Evolutionary conservation across 2,797 vertebrate species (phyloP).

Genomic region (Hephaestus fuliginosus): DNA sequence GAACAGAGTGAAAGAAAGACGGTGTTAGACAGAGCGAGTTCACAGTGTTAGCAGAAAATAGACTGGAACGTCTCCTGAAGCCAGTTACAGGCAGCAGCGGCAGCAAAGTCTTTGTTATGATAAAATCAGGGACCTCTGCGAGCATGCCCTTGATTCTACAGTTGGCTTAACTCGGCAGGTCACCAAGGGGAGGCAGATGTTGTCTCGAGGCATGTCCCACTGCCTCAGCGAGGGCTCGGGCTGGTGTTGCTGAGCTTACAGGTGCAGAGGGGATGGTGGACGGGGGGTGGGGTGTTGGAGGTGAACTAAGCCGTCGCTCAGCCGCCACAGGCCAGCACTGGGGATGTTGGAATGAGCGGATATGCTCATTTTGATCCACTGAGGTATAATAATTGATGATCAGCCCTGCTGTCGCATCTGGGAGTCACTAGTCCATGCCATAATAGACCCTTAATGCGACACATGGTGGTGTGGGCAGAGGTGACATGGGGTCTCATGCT

Average conservation of each 20-base stretch:
- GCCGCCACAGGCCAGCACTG: constrained; percentile 71
- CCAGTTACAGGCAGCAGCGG: constrained; percentile 65
- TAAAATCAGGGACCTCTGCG: constrained; percentile 74
- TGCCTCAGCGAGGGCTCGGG: constrained; percentile 63
- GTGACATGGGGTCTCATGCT: constrained; percentile 64
- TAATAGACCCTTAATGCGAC: constrained; percentile 79
- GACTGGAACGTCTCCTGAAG: constrained; percentile 76
- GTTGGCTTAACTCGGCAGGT: constrained; percentile 83
- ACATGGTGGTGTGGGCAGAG: constrained; percentile 75
- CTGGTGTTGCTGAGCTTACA: constrained; percentile 82
- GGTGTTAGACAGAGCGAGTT: constrained; percentile 49
- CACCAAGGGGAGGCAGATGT: constrained; percentile 87
- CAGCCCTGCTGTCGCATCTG: constrained; percentile 87
- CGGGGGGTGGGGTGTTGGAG: constrained; percentile 23
- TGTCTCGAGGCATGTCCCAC: constrained; percentile 86
- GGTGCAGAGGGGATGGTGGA: constrained; percentile 70
- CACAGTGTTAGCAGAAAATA: constrained; percentile 68
- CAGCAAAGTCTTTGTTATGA: constrained; percentile 75
- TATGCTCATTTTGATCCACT: constrained; percentile 87
- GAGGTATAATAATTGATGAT: constrained; percentile 92
- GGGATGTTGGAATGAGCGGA: constrained; percentile 79
- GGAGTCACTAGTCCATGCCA: constrained; percentile 81
- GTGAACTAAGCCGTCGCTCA: constrained; percentile 66
- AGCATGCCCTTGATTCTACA: constrained; percentile 82
- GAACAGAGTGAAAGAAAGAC: constrained; percentile 48